Evolutionary conservation across 2,888 invertebrate species (phyloP).

Genomic region (Saturnia pavonia): DNA sequence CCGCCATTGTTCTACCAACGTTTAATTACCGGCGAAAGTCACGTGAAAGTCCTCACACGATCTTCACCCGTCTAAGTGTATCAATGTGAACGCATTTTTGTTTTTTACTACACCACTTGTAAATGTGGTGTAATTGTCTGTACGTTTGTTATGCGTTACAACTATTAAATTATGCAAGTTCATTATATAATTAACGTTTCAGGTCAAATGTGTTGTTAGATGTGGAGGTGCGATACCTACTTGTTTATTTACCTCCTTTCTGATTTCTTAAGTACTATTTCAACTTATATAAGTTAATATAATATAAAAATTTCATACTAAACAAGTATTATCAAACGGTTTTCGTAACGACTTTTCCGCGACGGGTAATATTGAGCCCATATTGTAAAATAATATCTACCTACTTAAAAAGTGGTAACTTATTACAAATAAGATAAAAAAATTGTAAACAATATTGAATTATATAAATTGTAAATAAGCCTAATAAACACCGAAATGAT

Average conservation of each 20-base stretch:
- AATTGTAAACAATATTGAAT: too few species aligned
- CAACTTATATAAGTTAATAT: neutral
- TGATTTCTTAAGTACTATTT: slow-evolving; percentile 7
- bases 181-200: slow-evolving; percentile 33
- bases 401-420: neutral
- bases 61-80: slow-evolving; percentile 53
- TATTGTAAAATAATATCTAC: neutral
- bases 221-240: slow-evolving; percentile 14
- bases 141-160: slow-evolving; percentile 42
- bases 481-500: neutral
- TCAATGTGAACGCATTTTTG: slow-evolving; percentile 41
- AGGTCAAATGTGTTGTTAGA: slow-evolving; percentile 21
- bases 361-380: neutral
- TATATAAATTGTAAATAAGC: neutral
- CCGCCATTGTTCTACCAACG: slow-evolving; percentile 73
- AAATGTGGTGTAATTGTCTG: slow-evolving; percentile 54
- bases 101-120: slow-evolving; percentile 37
- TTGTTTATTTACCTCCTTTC: slow-evolving; percentile 11
- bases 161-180: slow-evolving; percentile 47
- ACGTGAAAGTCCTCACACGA: slow-evolving; percentile 66
- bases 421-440: neutral
- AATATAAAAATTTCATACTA: neutral
- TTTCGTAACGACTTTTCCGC: slow-evolving; percentile 9
- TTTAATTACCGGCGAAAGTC: slow-evolving; percentile 79
- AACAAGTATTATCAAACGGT: neutral